Percentiles rank a stretch among this genome's conserved stretches.
These are phyloP conservation scores for Folsomia manolachei DNA, from an alignment of 2,888 invertebrate species.

Conservation along the genomic window DNA sequence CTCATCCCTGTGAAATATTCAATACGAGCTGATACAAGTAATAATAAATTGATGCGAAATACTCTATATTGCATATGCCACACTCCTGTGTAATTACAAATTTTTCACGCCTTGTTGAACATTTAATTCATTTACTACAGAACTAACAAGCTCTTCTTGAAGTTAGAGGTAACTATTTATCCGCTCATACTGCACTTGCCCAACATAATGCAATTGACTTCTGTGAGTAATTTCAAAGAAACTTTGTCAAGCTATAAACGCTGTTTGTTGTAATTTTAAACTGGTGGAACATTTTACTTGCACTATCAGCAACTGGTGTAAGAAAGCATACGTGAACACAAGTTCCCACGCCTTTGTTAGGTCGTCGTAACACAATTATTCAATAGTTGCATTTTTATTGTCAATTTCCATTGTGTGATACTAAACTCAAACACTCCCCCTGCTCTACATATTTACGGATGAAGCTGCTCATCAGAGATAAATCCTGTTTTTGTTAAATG, in stretches of 20 bases:
- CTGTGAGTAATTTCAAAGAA: not conserved
- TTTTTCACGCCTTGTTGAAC: conserved; percentile 1
- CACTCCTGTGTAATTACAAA: not conserved
- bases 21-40: not conserved
- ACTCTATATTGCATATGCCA: not conserved
- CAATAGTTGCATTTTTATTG: not conserved
- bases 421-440: no score
- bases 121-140: not conserved
- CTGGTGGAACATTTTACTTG: no score
- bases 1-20: no score
- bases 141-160: no score
- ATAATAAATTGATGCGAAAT: conserved; percentile 1
- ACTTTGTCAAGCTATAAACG: not conserved
- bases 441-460: not conserved
- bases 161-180: not conserved
- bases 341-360: not conserved
- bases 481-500: not conserved
- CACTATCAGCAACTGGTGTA: no score
- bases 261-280: not conserved
- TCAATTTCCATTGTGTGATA: not conserved
- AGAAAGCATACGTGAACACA: no score
- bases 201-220: not conserved
- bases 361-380: not conserved
- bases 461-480: not conserved
- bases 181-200: not conserved